Conservation (phyloP, 2,113 vertebrate genomes). For the Sitta europaea region DNA sequence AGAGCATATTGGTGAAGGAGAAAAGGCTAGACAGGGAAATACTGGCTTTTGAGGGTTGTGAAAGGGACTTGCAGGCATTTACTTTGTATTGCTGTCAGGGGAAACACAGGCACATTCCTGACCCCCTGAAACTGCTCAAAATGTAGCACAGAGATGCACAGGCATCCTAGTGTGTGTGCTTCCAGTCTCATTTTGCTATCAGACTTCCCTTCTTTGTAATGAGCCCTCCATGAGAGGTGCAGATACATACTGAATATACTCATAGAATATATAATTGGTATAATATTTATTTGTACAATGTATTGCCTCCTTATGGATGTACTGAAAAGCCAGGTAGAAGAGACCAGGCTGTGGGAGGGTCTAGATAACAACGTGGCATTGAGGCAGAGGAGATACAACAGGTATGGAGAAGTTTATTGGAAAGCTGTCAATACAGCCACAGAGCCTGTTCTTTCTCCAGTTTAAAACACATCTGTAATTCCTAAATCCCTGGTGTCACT, state of each 20-base stretch:
- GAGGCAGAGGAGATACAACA: neutral
- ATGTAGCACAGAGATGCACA: rapidly evolving
- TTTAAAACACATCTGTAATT: neutral
- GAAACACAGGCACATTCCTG: neutral
- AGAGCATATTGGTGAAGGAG: neutral
- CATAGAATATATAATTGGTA: no score
- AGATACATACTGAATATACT: neutral
- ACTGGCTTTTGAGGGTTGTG: neutral
- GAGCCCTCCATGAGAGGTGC: neutral
- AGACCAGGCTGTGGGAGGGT: neutral
- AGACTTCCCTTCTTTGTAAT: neutral
- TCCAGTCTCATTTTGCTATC: neutral
- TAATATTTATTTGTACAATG: neutral
- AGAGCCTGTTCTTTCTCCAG: neutral
- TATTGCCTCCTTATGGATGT: neutral
- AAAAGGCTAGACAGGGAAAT: neutral
- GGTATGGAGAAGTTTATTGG: neutral
- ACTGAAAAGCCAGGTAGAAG: neutral
- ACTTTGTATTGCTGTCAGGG: neutral
- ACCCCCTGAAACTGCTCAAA: neutral
- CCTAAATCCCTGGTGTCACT: no score
- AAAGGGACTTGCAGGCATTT: neutral
- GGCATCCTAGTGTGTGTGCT: neutral
- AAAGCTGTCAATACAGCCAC: neutral
- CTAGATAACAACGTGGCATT: neutral